Evolutionary conservation across 2,888 invertebrate species (phyloP).

Genomic region (Sinopyrophorus schimmeli): DNA sequence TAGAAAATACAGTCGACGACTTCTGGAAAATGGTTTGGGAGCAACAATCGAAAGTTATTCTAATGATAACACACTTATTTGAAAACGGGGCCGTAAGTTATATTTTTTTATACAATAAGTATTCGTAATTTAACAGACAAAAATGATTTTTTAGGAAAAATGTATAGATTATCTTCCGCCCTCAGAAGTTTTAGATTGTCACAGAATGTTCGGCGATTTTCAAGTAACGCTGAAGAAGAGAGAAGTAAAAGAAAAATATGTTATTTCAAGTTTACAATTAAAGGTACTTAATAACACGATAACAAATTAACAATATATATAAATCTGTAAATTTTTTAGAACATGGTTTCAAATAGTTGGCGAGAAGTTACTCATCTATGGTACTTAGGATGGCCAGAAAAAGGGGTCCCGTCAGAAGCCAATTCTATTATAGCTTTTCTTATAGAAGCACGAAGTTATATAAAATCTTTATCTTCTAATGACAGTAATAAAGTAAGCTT

Average conservation of each 20-base stretch:
- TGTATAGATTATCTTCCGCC: slow-evolving; percentile 91
- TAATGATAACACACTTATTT: slow-evolving; percentile 88
- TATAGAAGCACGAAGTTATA: slow-evolving; percentile 73
- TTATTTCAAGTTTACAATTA: slow-evolving; percentile 81
- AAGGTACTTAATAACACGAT: slow-evolving; percentile 58
- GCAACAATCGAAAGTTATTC: slow-evolving; percentile 83
- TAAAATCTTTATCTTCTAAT: slow-evolving; percentile 43
- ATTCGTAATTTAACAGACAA: neutral
- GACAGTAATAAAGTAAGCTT: slow-evolving; percentile 28
- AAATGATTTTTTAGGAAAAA: slow-evolving; percentile 66
- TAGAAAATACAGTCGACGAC: slow-evolving; percentile 81
- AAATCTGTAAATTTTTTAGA: slow-evolving; percentile 54
- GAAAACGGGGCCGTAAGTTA: slow-evolving; percentile 81
- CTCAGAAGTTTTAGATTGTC: slow-evolving; percentile 88
- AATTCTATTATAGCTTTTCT: slow-evolving; percentile 85
- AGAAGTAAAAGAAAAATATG: slow-evolving; percentile 89
- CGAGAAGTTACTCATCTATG: slow-evolving; percentile 89
- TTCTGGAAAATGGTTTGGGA: slow-evolving; percentile 98
- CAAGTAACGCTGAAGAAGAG: slow-evolving; percentile 86
- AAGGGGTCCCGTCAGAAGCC: slow-evolving; percentile 82
- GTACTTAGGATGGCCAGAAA: slow-evolving; percentile 90
- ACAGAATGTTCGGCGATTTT: slow-evolving; percentile 83
- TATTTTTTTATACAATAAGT: neutral
- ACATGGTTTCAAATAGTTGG: slow-evolving; percentile 79
- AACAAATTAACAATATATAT: neutral